These are phyloP conservation scores for Mythimna vitellina DNA, from an alignment of 2,888 invertebrate species.

Conservation along the genomic window DNA sequence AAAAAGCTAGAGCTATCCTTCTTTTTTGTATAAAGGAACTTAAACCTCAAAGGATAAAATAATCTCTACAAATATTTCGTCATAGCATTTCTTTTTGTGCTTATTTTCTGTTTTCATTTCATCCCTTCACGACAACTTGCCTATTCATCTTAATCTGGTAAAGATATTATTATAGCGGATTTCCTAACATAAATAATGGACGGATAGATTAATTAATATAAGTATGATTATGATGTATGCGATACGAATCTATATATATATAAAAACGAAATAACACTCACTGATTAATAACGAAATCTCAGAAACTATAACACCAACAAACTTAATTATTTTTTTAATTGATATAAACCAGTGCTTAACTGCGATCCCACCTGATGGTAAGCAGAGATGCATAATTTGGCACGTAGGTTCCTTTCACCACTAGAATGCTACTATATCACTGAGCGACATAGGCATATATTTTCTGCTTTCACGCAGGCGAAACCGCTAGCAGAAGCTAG, in stretches of 20 bases:
- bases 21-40: neutral
- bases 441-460: too few relatives aligned
- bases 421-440: too few relatives aligned
- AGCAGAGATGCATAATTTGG: too few relatives aligned
- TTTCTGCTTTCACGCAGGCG: too few relatives aligned
- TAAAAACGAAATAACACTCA: too few relatives aligned
- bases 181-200: conserved; percentile 37
- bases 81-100: conserved; percentile 24
- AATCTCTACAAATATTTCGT: conserved; percentile 22
- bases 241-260: neutral
- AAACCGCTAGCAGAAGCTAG: too few relatives aligned
- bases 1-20: neutral
- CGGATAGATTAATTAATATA: conserved; percentile 33
- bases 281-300: too few relatives aligned
- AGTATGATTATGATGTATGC: conserved; percentile 7
- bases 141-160: conserved; percentile 41
- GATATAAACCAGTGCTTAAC: too few relatives aligned
- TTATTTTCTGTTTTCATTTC: conserved; percentile 8
- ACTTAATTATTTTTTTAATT: too few relatives aligned
- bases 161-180: conserved; percentile 1
- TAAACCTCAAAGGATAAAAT: conserved; percentile 12
- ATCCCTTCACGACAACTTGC: conserved; percentile 14
- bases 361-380: too few relatives aligned
- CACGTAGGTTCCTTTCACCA: too few relatives aligned
- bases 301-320: too few relatives aligned